These are phyloP conservation scores for Pandemis heparana DNA, from an alignment of 2,888 invertebrate species.

Conservation along the genomic window DNA sequence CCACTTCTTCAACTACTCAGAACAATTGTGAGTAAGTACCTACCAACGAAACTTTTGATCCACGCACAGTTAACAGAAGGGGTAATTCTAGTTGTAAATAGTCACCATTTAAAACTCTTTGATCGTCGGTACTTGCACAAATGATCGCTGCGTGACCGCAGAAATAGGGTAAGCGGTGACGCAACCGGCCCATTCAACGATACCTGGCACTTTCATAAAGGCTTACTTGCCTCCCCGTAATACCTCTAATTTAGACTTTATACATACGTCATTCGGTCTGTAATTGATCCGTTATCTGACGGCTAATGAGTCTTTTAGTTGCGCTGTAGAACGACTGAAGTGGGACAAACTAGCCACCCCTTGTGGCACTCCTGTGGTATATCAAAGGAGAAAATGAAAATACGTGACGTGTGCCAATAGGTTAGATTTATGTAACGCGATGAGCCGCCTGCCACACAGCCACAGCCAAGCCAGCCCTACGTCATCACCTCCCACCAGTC, in stretches of 20 bases:
- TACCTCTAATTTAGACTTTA: constrained; percentile 4
- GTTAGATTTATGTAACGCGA: neutral
- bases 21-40: too few relatives aligned
- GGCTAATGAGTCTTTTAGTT: neutral
- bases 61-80: neutral
- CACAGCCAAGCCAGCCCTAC: too few relatives aligned
- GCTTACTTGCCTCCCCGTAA: neutral
- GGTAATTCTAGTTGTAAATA: neutral
- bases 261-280: neutral
- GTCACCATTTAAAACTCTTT: constrained; percentile 12
- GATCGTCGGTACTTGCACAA: constrained; percentile 9
- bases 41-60: neutral
- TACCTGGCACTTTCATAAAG: neutral
- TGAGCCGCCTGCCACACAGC: too few relatives aligned
- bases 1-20: too few relatives aligned
- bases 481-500: too few relatives aligned
- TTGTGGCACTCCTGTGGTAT: neutral
- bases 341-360: constrained; percentile 7
- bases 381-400: neutral
- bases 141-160: constrained; percentile 55
- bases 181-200: constrained; percentile 47
- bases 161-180: constrained; percentile 60
- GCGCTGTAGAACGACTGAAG: neutral
- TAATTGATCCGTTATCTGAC: neutral
- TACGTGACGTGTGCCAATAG: neutral